Conservation (phyloP, 2,888 invertebrate genomes). For the Heliconius charithonia region DNA sequence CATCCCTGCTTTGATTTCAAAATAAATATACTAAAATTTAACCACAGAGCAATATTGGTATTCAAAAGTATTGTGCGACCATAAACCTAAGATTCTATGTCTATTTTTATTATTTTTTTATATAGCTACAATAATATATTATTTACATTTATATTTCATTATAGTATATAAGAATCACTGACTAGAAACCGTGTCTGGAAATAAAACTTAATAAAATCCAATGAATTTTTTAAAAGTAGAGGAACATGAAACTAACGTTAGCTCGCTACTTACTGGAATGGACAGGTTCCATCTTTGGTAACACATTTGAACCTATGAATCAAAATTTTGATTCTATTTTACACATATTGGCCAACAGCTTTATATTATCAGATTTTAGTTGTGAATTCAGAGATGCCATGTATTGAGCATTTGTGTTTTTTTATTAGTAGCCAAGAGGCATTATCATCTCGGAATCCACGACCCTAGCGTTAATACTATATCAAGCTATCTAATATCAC, state of each 20-base stretch:
- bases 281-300: constrained; percentile 75
- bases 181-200: constrained; percentile 79
- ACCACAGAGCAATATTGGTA: constrained; percentile 47
- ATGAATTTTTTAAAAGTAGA: constrained; percentile 60
- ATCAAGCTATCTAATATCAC: constrained; percentile 78
- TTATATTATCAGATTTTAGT: constrained; percentile 18
- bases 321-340: constrained; percentile 45
- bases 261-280: constrained; percentile 62
- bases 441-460: constrained; percentile 43
- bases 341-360: constrained; percentile 19
- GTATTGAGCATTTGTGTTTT: constrained; percentile 29
- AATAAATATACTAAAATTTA: constrained; percentile 45
- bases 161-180: constrained; percentile 76
- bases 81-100: constrained; percentile 68
- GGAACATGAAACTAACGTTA: constrained; percentile 59
- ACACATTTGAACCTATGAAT: constrained; percentile 69
- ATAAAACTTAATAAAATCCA: constrained; percentile 59
- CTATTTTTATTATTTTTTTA: constrained; percentile 59
- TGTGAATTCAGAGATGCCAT: background rate
- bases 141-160: constrained; percentile 49
- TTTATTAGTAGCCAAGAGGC: constrained; percentile 1
- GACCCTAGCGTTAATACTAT: constrained; percentile 53
- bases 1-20: constrained; percentile 21
- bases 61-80: constrained; percentile 73
- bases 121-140: constrained; percentile 66